Evolutionary conservation across 2,113 vertebrate species (phyloP).

Genomic region (Chlamydotis undulata): DNA sequence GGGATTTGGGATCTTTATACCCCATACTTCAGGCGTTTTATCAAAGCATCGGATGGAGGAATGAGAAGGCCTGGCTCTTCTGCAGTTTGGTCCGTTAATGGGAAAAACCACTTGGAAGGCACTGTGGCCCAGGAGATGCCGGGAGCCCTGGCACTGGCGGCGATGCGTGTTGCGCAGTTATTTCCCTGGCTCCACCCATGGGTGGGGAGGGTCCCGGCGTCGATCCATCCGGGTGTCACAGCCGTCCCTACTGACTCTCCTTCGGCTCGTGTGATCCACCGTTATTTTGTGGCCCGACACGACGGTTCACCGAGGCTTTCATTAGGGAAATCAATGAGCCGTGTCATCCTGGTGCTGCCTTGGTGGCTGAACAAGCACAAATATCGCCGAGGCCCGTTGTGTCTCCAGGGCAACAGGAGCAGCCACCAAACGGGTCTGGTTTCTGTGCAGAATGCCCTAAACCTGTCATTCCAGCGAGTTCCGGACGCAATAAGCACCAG

Average conservation of each 20-base stretch:
- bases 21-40: neutral
- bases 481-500: neutral
- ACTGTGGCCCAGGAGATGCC: neutral
- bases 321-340: constrained; percentile 28
- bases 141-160: neutral
- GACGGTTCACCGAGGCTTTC: constrained; percentile 3
- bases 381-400: neutral
- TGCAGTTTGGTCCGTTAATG: neutral
- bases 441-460: neutral
- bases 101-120: neutral
- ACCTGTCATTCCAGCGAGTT: neutral
- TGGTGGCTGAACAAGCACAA: neutral
- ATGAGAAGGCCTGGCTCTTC: neutral
- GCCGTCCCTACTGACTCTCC: neutral
- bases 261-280: neutral
- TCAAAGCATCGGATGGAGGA: neutral
- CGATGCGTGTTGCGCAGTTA: neutral
- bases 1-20: neutral
- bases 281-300: neutral
- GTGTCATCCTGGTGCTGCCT: neutral
- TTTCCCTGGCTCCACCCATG: neutral
- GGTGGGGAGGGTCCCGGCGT: neutral
- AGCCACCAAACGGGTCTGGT: neutral
- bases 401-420: constrained; percentile 37
- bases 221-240: neutral